Base-by-base conservation (phyloP, 2,797 vertebrate species). In the Gouania willdenowi region DNA sequence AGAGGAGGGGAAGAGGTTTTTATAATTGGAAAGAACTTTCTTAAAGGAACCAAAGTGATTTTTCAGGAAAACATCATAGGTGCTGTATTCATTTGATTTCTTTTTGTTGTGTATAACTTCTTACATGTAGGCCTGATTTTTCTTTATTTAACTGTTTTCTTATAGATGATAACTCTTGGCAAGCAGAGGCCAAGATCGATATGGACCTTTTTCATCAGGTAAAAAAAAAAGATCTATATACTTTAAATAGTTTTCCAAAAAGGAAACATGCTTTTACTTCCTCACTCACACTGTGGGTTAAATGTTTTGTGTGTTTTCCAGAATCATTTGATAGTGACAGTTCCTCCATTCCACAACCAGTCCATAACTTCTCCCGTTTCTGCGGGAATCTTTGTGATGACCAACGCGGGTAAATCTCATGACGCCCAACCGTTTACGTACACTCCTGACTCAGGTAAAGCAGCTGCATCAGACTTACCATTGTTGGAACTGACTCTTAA, bases 131-230 rank as follows among this genome's bases (percentile, higher is more conserved):
- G 19, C 6, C 5, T 20, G 6, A 20, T 2, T 2, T 14, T 14
- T n/a, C n/a, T 14, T 14, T 2, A 14, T 14, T 14, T 14, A 13
- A 14, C 13, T 14, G n/a, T n/a, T n/a, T n/a, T n/a, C 5, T n/a
- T 55, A 14, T 78, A 99, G 97, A 99, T 87, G 96, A 98, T 66
- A 91, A 81, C 72, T 93, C 91, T 10, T 99, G 97, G 97, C 94
- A 98, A 69, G 93, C 93, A 15, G 97, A 98, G 84, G 96, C 96
- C 72, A 94, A 97, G 84, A 98, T 99, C 28, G 97, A 99, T 77
- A 97, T 97, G 93, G 97, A 99, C 78, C 89, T 98, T 67, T 99
- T 98, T 79, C 97, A 99, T 87, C 97, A 99, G 94, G 97, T 97
- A 93, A 57, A 42, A 20, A n/a, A n/a, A n/a, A n/a, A n/a, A n/a